A percentile compares a stretch with the other conserved stretches of the same genome.
phyloP scores from a whole-genome alignment of 2,113 vertebrate genomes.

The Phaetusa simplex region DNA sequence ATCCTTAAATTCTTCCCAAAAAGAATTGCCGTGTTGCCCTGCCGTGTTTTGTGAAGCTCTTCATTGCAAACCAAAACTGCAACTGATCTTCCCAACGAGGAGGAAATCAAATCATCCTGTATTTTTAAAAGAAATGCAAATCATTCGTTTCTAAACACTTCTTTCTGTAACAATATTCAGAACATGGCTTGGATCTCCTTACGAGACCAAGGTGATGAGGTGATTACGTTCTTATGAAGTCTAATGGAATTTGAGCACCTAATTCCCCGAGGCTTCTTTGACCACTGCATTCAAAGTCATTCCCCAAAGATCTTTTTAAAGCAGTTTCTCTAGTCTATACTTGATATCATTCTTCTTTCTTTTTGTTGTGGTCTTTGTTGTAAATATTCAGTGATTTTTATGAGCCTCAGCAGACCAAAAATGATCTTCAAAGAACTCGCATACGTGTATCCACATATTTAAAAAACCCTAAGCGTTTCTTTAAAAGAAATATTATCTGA shows the following conservation, averaged over 20 bases:
- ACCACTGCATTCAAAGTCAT: background rate
- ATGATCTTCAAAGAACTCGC: background rate
- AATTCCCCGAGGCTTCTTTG: background rate
- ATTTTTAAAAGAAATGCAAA: background rate
- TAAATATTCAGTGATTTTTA: slow-evolving; percentile 38
- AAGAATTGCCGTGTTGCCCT: background rate
- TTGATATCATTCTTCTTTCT: background rate
- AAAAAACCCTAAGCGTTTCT: background rate
- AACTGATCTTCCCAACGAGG: background rate
- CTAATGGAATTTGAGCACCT: slow-evolving; percentile 7
- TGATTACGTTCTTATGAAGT: background rate
- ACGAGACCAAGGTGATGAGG: background rate
- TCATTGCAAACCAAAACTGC: background rate
- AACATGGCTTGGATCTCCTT: background rate
- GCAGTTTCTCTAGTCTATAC: background rate
- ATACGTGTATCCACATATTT: background rate
- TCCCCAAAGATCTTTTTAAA: background rate
- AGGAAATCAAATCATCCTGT: background rate
- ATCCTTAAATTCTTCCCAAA: background rate
- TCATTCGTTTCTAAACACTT: background rate
- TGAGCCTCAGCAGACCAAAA: slow-evolving; percentile 21
- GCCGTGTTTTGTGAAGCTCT: rapidly evolving
- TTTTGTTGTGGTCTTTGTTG: slow-evolving; percentile 1
- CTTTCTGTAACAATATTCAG: background rate
- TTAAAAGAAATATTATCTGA: background rate